phyloP scores from a whole-genome alignment of 2,888 invertebrate species.

The Villa cingulata region DNA sequence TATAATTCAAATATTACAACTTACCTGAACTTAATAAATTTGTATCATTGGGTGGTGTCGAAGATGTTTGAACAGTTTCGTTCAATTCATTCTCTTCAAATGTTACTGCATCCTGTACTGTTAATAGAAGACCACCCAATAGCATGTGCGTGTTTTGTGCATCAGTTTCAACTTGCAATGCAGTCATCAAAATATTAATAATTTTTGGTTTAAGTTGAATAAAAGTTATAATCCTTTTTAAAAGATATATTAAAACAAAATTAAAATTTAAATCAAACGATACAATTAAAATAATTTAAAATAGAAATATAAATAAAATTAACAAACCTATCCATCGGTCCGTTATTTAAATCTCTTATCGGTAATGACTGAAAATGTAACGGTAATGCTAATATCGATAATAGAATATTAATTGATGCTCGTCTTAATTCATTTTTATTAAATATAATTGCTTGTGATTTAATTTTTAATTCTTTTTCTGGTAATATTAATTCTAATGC shows the following conservation, averaged over 20 bases:
- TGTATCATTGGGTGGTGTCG: conserved; percentile 29
- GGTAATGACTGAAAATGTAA: conserved; percentile 73
- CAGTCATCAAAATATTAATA: conserved; percentile 68
- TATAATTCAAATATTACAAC: too few relatives aligned
- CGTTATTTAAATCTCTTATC: conserved; percentile 53
- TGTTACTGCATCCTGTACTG: conserved; percentile 65
- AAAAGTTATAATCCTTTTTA: conserved; percentile 41
- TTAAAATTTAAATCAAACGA: too few relatives aligned
- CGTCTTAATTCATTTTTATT: conserved; percentile 70
- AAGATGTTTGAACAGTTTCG: conserved; percentile 41
- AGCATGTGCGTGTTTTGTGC: conserved; percentile 79
- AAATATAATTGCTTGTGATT: conserved; percentile 43
- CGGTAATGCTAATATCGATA: conserved; percentile 85
- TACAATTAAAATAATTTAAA: too few relatives aligned
- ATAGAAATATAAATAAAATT: too few relatives aligned
- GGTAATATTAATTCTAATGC: conserved; percentile 85
- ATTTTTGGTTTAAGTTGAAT: conserved; percentile 58
- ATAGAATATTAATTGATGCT: conserved; percentile 79
- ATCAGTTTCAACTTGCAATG: conserved; percentile 72
- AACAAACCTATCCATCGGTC: conserved; percentile 41
- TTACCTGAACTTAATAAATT: conserved; percentile 59
- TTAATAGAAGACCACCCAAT: conserved; percentile 61
- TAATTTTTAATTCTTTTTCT: conserved; percentile 68
- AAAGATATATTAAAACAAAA: neutral
- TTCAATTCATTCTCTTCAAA: conserved; percentile 57